These are phyloP conservation scores for Psammodynastes pulverulentus DNA, from an alignment of 2,113 vertebrate species.

Conservation along the genomic window DNA sequence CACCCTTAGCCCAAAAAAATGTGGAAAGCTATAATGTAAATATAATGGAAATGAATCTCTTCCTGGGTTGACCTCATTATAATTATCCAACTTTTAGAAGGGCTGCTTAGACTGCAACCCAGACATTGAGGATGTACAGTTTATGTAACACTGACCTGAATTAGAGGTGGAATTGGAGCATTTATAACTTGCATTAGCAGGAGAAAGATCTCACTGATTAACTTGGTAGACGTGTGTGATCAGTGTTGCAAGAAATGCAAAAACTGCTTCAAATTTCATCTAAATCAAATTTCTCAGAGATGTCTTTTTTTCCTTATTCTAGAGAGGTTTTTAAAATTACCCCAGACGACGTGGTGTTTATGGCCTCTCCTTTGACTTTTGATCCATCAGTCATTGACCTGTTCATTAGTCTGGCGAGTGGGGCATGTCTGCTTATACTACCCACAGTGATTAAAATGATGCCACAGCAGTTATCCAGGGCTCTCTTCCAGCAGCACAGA, in stretches of 20 bases:
- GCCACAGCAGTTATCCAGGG: slow-evolving; percentile 73
- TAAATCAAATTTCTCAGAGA: neutral
- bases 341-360: slow-evolving; percentile 80
- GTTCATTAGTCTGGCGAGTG: slow-evolving; percentile 84
- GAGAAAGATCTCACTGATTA: neutral
- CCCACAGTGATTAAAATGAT: slow-evolving; percentile 82
- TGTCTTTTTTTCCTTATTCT: slow-evolving; percentile 43
- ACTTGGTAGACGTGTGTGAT: neutral
- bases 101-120: neutral
- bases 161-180: neutral
- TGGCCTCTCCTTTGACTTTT: slow-evolving; percentile 93
- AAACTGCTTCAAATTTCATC: neutral
- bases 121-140: neutral
- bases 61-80: neutral
- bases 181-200: neutral
- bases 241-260: neutral
- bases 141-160: neutral
- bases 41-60: neutral
- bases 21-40: neutral
- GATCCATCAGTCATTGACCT: slow-evolving; percentile 94
- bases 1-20: neutral
- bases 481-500: slow-evolving; percentile 79
- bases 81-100: neutral
- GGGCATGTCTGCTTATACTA: slow-evolving; percentile 86
- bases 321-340: slow-evolving; percentile 84